These are phyloP conservation scores for Frieseomelitta varia DNA, from an alignment of 1,140 invertebrate genomes.

Conservation along the genomic window DNA sequence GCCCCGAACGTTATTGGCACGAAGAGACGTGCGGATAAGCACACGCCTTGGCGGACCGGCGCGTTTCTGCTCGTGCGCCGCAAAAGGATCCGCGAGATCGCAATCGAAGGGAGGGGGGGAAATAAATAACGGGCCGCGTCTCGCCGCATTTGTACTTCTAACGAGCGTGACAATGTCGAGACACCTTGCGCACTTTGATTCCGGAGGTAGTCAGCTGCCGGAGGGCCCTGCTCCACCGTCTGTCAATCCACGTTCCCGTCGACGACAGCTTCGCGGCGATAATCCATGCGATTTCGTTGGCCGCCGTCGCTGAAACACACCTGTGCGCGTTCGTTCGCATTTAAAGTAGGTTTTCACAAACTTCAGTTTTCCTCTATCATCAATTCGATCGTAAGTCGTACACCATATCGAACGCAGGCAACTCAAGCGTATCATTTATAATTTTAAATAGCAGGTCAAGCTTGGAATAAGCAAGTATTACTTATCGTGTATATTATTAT, in stretches of 20 bases:
- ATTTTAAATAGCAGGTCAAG: no score
- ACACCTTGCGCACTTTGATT: constrained; percentile 49
- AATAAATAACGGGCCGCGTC: constrained; percentile 33
- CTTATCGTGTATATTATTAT: no score
- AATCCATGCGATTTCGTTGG: constrained; percentile 62
- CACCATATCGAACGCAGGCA: no score
- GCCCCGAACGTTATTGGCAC: background rate
- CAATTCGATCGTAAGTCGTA: no score
- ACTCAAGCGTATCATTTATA: no score
- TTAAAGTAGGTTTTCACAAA: no score
- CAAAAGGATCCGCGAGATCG: constrained; percentile 21
- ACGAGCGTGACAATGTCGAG: constrained; percentile 46
- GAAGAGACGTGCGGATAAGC: background rate
- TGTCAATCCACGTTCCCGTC: constrained; percentile 44
- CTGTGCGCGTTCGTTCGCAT: constrained; percentile 24
- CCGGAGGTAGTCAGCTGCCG: constrained; percentile 59
- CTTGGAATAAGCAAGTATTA: no score
- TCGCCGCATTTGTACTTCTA: constrained; percentile 33
- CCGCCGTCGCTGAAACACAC: constrained; percentile 37
- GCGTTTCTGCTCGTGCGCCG: constrained; percentile 5
- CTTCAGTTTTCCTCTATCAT: no score
- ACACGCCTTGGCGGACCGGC: background rate
- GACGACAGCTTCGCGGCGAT: constrained; percentile 47
- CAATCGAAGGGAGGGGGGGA: constrained; percentile 8
- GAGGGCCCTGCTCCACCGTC: constrained; percentile 28